Evolutionary conservation across 2,113 vertebrate species (phyloP).

Genomic region (Jaculus jaculus): DNA sequence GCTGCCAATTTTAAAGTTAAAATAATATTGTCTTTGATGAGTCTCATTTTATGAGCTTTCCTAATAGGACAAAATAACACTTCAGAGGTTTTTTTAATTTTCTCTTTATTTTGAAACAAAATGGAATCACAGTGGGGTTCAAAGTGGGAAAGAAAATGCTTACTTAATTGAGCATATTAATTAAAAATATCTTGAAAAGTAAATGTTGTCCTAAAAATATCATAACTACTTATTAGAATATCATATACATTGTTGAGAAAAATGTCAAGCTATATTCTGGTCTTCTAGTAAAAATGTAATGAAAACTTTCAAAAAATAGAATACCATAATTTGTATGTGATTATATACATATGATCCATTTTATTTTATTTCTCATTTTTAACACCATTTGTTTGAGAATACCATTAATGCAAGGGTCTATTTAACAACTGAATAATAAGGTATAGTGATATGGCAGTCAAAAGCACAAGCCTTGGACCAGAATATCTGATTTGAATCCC

Average conservation of each 20-base stretch:
- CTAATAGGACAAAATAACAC: slow-evolving; percentile 46
- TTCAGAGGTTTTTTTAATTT: neutral
- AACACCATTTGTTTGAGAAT: neutral
- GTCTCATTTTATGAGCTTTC: slow-evolving; percentile 41
- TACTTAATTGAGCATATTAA: slow-evolving; percentile 13
- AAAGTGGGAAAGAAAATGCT: neutral
- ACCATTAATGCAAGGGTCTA: neutral
- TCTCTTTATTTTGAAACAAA: slow-evolving; percentile 45
- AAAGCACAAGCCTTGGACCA: neutral
- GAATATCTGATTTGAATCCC: neutral
- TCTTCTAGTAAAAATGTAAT: slow-evolving; percentile 29
- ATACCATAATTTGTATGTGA: slow-evolving; percentile 6
- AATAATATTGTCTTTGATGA: slow-evolving; percentile 2
- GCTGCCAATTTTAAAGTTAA: slow-evolving; percentile 55
- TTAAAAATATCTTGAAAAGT: slow-evolving; percentile 31
- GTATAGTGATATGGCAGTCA: neutral
- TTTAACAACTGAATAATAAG: neutral
- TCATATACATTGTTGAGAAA: slow-evolving; percentile 5
- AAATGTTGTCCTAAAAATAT: slow-evolving; percentile 41
- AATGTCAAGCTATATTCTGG: slow-evolving; percentile 49
- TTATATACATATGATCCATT: neutral
- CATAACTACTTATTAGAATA: slow-evolving; percentile 26
- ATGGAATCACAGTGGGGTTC: slow-evolving; percentile 31
- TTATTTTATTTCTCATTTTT: neutral
- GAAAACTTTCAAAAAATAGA: neutral